Base-by-base conservation (phyloP, 2,888 invertebrate species). In the Pteria penguin region DNA sequence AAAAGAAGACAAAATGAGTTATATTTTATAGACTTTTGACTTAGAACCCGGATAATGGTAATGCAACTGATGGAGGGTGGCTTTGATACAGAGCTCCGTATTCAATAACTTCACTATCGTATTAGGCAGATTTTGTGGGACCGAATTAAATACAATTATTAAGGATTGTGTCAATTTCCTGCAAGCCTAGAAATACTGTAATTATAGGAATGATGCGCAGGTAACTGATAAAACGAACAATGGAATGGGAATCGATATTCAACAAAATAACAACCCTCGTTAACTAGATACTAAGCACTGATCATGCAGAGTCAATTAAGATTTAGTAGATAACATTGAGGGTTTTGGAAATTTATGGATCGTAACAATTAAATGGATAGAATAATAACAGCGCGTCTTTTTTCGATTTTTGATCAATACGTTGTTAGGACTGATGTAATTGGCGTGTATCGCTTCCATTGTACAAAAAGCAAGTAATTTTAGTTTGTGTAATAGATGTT, bases 231-330 rank as follows among this genome's bases (percentile, higher is more conserved):
- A 70, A 11, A 22, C 58, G 33, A 60, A 70, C 45, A 36, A 70
- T 45, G 61, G 31, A 55, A 33, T 36, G 36, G n/a, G 26, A 61
- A 45, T 70, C 70, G 60, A 70, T 70, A 58, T 22, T 24, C 26
- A 8, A 36, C 26, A 45, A 60, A 70, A 61, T 70, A 70, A 70
- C 55, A 70, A 45, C 52, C 31, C 45, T 70, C 70, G 70, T 70
- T 70, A 70, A 70, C 70, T 60, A 70, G 60, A 70, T 31, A 61
- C 58, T 70, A 60, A 60, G 29, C 32, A 27, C 32, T 70, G 36
- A 70, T 70, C 60, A 60, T 57, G 54, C 31, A 27, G 72, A 55
- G 55, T 72, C 72, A 63, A 72, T 72, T 72, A 65, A 72, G 72
- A 72, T 72, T 65, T 57, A 72, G 65, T 52, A 68, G 68, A 68